A percentile compares a stretch with the other conserved stretches of the same genome.
phyloP scores from a whole-genome alignment of 2,797 vertebrate genomes.

The Tiaroga cobitis region DNA sequence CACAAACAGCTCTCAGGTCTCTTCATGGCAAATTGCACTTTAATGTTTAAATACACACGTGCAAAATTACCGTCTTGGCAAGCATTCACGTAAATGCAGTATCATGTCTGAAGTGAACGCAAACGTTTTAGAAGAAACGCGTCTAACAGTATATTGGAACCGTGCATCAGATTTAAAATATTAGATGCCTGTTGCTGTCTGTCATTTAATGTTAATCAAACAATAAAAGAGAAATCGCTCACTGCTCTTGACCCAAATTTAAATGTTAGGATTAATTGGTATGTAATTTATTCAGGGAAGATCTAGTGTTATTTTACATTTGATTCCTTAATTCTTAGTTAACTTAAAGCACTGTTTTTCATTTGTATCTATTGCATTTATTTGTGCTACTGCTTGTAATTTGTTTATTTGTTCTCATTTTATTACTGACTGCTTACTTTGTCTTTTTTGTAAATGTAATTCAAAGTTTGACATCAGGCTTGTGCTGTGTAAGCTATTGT shows the following conservation, averaged over 20 bases:
- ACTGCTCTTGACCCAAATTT: too few species aligned
- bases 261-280: not conserved
- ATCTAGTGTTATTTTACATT: not conserved
- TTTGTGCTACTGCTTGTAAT: not conserved
- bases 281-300: not conserved
- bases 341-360: not conserved
- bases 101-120: not conserved
- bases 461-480: not conserved
- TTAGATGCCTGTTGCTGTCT: not conserved
- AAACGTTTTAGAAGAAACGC: not conserved
- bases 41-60: not conserved
- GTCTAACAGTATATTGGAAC: not conserved
- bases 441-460: not conserved
- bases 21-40: not conserved
- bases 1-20: not conserved
- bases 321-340: not conserved
- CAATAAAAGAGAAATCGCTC: not conserved
- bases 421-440: not conserved
- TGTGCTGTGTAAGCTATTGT: not conserved
- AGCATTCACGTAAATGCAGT: not conserved
- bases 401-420: not conserved
- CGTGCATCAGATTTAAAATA: not conserved
- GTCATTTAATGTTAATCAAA: not conserved
- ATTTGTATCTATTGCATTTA: not conserved
- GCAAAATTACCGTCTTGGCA: not conserved